phyloP scores from a whole-genome alignment of 1,140 invertebrate genomes.

The Drosophila aff. region DNA sequence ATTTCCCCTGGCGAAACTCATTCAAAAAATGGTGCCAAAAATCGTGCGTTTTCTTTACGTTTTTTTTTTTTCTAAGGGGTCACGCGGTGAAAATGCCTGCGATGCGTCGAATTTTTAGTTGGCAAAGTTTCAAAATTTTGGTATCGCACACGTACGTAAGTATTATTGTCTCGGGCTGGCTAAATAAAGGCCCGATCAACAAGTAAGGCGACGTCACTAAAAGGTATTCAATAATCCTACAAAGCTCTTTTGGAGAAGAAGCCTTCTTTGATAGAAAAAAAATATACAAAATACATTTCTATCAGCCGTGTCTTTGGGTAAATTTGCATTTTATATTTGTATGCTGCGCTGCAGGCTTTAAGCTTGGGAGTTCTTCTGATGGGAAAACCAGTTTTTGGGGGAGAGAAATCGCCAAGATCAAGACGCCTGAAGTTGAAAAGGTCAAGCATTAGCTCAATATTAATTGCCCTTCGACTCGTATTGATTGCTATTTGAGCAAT shows the following conservation, averaged over 20 bases:
- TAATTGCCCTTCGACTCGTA: conserved; percentile 9
- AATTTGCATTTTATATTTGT: conserved; percentile 40
- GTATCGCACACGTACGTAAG: conserved; percentile 40
- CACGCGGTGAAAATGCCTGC: conserved; percentile 72
- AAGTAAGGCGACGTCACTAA: conserved; percentile 60
- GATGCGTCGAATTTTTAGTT: conserved; percentile 60
- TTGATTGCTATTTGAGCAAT: conserved; percentile 17
- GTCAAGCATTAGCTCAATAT: conserved; percentile 16
- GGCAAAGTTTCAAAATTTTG: conserved; percentile 70
- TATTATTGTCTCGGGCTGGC: conserved; percentile 51
- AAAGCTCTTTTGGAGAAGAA: conserved; percentile 43
- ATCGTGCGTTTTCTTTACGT: conserved; percentile 26
- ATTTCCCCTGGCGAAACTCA: not conserved
- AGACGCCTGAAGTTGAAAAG: conserved; percentile 32
- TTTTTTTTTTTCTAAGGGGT: conserved; percentile 39
- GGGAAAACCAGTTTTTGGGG: conserved; percentile 31
- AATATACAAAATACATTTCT: conserved; percentile 5
- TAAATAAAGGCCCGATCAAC: conserved; percentile 59
- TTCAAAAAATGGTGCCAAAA: conserved; percentile 35
- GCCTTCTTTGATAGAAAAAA: conserved; percentile 23
- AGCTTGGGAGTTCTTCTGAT: conserved; percentile 37
- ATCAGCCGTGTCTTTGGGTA: not conserved
- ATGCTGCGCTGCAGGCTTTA: conserved; percentile 46
- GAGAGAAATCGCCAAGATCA: not conserved
- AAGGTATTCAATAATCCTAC: conserved; percentile 57